A percentile compares a stretch with the other conserved stretches of the same genome.
Conservation (phyloP, 2,113 vertebrate genomes). For the Dicentrarchus labrax region DNA sequence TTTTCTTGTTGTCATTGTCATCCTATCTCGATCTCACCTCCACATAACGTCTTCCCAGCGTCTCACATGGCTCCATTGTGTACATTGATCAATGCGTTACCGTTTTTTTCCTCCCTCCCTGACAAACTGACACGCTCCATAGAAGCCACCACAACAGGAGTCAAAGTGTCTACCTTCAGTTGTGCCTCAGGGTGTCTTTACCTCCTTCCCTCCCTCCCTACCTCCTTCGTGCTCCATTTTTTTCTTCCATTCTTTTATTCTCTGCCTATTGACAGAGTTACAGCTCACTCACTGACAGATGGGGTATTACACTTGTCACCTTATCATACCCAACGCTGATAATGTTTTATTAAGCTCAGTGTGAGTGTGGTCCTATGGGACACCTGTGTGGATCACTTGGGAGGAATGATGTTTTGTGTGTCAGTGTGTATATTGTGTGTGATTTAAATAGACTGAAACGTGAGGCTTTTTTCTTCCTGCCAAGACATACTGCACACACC, state of each 20-base stretch:
- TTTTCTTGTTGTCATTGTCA: slow-evolving; percentile 25
- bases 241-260: slow-evolving; percentile 54
- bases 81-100: slow-evolving; percentile 45
- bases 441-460: slow-evolving; percentile 59
- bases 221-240: slow-evolving; percentile 18
- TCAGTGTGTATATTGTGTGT: slow-evolving; percentile 44
- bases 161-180: slow-evolving; percentile 74
- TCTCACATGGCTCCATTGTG: slow-evolving; percentile 76
- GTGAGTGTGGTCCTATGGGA: slow-evolving; percentile 38
- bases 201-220: background rate
- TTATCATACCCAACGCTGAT: slow-evolving; percentile 59
- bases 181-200: slow-evolving; percentile 67
- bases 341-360: slow-evolving; percentile 76
- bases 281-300: slow-evolving; percentile 69
- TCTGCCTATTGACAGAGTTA: slow-evolving; percentile 67
- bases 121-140: slow-evolving; percentile 55
- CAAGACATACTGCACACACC: slow-evolving; percentile 50
- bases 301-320: slow-evolving; percentile 69
- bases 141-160: slow-evolving; percentile 65
- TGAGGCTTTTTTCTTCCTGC: slow-evolving; percentile 53
- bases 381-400: slow-evolving; percentile 11
- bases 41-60: slow-evolving; percentile 64
- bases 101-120: slow-evolving; percentile 29
- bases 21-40: slow-evolving; percentile 58
- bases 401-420: slow-evolving; percentile 22